phyloP scores from a whole-genome alignment of 1,140 invertebrate species.

The Drosophila ironensis region DNA sequence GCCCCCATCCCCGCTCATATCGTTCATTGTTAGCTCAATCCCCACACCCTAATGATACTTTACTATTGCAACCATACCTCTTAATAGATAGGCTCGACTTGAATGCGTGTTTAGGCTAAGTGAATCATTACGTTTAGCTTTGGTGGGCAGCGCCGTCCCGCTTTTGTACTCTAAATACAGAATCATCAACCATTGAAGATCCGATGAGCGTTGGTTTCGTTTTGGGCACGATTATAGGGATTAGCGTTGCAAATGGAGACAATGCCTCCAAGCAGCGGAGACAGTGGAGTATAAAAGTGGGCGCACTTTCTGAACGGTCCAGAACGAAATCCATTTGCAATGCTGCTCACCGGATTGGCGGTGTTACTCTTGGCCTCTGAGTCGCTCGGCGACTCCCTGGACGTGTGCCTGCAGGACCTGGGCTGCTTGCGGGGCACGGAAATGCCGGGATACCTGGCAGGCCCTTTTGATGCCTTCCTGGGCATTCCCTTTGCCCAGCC shows the following conservation, averaged over 20 bases:
- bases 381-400: slow-evolving; percentile 22
- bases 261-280: no score
- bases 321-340: not conserved
- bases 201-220: slow-evolving; percentile 19
- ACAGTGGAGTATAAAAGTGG: slow-evolving; percentile 3
- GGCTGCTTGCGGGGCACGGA: slow-evolving; percentile 58
- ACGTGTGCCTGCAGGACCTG: slow-evolving; percentile 57
- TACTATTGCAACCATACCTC: slow-evolving; percentile 26
- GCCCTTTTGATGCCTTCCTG: slow-evolving; percentile 61
- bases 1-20: not conserved
- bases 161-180: slow-evolving; percentile 48
- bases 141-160: slow-evolving; percentile 46
- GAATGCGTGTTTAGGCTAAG: slow-evolving; percentile 64
- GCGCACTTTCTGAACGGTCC: not conserved
- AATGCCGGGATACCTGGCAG: slow-evolving; percentile 39
- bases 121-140: slow-evolving; percentile 23
- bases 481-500: slow-evolving; percentile 77
- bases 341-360: not conserved
- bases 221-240: not conserved
- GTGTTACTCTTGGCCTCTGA: not conserved
- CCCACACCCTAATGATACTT: not conserved
- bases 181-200: slow-evolving; percentile 44
- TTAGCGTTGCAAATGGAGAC: not conserved
- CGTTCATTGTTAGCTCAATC: slow-evolving; percentile 29
- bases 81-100: slow-evolving; percentile 38